Evolutionary conservation across 2,797 vertebrate genomes (phyloP), one percentile per base, ranked within the genome.

Genomic region (Lates japonicus): DNA sequence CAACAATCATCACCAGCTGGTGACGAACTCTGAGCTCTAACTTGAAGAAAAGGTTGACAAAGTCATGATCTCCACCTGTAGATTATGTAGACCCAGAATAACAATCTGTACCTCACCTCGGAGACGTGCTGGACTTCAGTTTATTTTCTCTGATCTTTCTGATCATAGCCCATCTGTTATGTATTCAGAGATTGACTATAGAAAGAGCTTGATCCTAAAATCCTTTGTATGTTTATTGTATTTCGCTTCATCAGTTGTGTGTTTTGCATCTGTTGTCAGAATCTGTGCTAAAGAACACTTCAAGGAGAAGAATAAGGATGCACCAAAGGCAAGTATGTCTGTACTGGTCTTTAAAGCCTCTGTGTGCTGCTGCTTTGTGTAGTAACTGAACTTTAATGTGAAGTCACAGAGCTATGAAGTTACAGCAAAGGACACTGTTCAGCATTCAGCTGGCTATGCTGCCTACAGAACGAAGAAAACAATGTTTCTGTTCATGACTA

Each of bases 271-370:
- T 90, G 61, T 91, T 83, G 25, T 51, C 93, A 99, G 98, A 94
- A 99, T 99, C 91, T 95, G 95, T 58, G 90, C 96, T 0, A 97
- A 92, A 60, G 96, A 97, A 76, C 94, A 98, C 88, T 99, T 98
- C 92, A 97, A 95, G 2, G 25, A 29, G 25, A 29, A n/a, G n/a
- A n/a, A n/a, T n/a, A n/a, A n/a, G n/a, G n/a, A n/a, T n/a, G n/a
- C n/a, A n/a, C n/a, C n/a, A n/a, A n/a, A n/a, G n/a, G n/a, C n/a
- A n/a, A 97, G 94, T 95, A 57, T 67, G 55, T 48, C 41, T 80
- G 72, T 64, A 41, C 42, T 54, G 22, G 37, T 6, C 37, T 80
- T 49, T 46, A 22, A 2, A 57, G 33, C 12, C 9, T 37, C 5
- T 42, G 3, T 39, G 37, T 65, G 55, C 67, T 5, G 25, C 25